Evolutionary conservation across 2,797 vertebrate species (phyloP).

Genomic region (Todus mexicanus): DNA sequence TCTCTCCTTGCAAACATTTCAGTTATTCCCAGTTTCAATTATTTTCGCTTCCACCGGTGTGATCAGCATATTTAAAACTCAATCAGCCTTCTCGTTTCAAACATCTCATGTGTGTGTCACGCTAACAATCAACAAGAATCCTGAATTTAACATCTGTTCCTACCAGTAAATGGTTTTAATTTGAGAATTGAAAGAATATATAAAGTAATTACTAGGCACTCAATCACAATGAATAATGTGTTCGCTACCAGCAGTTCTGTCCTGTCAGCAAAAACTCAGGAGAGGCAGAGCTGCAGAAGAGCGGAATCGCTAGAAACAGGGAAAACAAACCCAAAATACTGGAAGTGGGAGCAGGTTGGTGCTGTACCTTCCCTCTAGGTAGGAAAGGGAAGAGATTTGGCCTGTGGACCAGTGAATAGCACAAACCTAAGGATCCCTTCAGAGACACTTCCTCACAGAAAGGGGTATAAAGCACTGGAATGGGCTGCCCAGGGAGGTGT

Average conservation of each 20-base stretch:
- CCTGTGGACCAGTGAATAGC: too few species aligned
- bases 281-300: background rate
- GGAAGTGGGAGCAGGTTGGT: background rate
- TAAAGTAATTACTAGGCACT: slow-evolving; percentile 60
- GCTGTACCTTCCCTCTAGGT: background rate
- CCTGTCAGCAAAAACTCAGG: background rate
- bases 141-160: slow-evolving; percentile 75
- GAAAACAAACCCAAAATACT: background rate
- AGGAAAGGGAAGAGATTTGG: too few species aligned
- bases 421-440: too few species aligned
- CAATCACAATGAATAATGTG: slow-evolving; percentile 54
- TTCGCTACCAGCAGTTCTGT: background rate
- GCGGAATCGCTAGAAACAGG: background rate
- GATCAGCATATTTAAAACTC: slow-evolving; percentile 73
- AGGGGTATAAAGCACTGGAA: too few species aligned
- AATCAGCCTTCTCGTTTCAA: slow-evolving; percentile 69
- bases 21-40: slow-evolving; percentile 55
- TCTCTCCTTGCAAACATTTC: slow-evolving; percentile 7
- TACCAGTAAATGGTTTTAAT: slow-evolving; percentile 69
- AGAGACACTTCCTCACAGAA: too few species aligned
- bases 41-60: slow-evolving; percentile 46
- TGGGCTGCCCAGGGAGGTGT: too few species aligned
- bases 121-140: slow-evolving; percentile 67
- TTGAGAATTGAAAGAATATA: slow-evolving; percentile 69
- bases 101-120: slow-evolving; percentile 56